phyloP scores from a whole-genome alignment of 1,140 invertebrate species.

The Habropoda laboriosa region DNA sequence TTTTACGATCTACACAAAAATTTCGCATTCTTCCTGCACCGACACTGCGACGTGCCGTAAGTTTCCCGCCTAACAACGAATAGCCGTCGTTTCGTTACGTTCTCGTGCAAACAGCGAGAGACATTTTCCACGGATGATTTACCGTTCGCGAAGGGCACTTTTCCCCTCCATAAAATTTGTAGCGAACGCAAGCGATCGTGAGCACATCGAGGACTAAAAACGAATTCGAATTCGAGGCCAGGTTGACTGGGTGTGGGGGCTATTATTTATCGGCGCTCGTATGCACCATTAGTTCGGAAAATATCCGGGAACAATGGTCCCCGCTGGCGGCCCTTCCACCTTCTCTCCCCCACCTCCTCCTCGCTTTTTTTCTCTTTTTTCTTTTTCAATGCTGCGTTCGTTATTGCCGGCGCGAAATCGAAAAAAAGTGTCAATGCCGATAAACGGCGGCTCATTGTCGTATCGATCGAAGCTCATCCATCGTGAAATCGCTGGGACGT shows the following conservation, averaged over 20 bases:
- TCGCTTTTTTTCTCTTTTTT: neutral
- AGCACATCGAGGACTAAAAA: constrained; percentile 8
- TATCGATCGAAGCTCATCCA: constrained; percentile 8
- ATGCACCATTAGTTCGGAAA: constrained; percentile 37
- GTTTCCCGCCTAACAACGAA: too few relatives aligned
- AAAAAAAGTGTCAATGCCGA: constrained; percentile 29
- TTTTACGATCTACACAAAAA: too few relatives aligned
- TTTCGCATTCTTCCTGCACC: too few relatives aligned
- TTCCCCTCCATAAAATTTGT: constrained; percentile 3
- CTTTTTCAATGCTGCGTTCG: constrained; percentile 18
- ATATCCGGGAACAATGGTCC: constrained; percentile 42
- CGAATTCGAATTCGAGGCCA: constrained; percentile 1
- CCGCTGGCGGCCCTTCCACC: neutral
- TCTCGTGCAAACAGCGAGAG: neutral
- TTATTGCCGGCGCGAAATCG: constrained; percentile 9
- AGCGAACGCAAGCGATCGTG: neutral
- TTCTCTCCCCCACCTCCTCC: neutral
- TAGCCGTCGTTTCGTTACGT: neutral
- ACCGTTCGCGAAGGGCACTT: neutral
- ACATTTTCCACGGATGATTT: neutral
- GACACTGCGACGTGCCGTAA: too few relatives aligned
- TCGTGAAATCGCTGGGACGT: constrained; percentile 31
- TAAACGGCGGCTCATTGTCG: constrained; percentile 39
- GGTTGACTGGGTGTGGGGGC: neutral
- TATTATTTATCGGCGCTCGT: constrained; percentile 36